phyloP scores from a whole-genome alignment of 2,113 vertebrate genomes.

The Corythaeola cristata region DNA sequence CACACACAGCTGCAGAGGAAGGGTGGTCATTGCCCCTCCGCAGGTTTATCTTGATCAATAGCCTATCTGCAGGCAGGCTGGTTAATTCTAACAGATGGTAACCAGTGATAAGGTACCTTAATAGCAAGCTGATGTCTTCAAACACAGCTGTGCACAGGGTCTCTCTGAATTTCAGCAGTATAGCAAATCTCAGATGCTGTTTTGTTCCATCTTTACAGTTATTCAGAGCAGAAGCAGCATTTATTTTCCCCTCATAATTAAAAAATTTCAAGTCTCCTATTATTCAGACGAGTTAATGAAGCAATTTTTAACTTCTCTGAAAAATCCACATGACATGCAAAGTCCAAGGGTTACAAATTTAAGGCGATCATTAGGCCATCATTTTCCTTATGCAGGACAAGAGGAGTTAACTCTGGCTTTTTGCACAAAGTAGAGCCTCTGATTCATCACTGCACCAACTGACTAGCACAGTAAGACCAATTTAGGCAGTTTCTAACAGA shows the following conservation, averaged over 20 bases:
- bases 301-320: neutral
- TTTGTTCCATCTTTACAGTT: neutral
- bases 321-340: neutral
- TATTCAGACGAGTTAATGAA: neutral
- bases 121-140: neutral
- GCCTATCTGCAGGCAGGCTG: neutral
- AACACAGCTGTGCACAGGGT: neutral
- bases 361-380: neutral
- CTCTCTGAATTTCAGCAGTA: neutral
- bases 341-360: neutral
- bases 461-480: slow-evolving; percentile 10
- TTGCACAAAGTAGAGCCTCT: slow-evolving; percentile 13
- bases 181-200: neutral
- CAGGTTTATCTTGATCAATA: neutral
- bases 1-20: neutral
- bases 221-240: neutral
- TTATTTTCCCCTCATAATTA: neutral
- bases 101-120: neutral
- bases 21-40: neutral
- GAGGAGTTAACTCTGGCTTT: slow-evolving; percentile 29
- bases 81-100: neutral
- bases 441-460: slow-evolving; percentile 33
- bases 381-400: neutral
- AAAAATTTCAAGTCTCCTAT: neutral
- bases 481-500: slow-evolving; percentile 17